Evolutionary conservation across 2,797 vertebrate genomes (phyloP), one percentile per base, ranked within the genome.

Genomic region (Microchirus variegatus): DNA sequence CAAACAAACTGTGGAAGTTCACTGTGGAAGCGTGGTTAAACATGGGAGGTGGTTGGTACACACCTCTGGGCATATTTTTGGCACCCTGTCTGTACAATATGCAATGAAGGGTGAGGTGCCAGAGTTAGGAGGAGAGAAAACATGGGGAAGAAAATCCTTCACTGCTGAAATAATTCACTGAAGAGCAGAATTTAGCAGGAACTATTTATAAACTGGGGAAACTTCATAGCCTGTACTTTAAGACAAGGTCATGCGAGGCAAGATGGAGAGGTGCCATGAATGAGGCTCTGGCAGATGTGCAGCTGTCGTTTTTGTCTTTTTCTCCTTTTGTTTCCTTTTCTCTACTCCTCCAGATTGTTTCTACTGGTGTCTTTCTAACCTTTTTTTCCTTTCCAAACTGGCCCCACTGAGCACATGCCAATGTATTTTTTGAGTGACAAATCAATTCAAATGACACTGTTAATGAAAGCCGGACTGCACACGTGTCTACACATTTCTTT

Each of bases 171-270:
- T 88, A 87, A 87, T 77, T 81, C 73, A 75, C 16, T 70, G 62
- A 83, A 83, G 85, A 82, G 83, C 88, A 87, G 88, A 92, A 92
- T 91, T 91, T 86, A 87, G 89, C 84, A 70, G 70, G 40, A 70
- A 55, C 80, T 92, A 91, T 92, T 92, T 93, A 93, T 90, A 91
- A 87, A 88, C 73, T 40, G 70, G 63, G 79, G 80, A 69, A 92
- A 95, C 92, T 93, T 95, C 93, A 95, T 87, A 92, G 88, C 81
- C 91, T 91, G 66, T 79, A 91, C 90, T 94, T 92, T 89, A 73
- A 75, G 77, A 65, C 72, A 73, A 87, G 95, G 94, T 96, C 94
- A 94, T 78, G 40, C 89, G 78, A 96, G 96, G 94, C 92, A 73
- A 95, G 86, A 82, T 93, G 94, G 94, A 95, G 90, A 89, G 70